Evolutionary conservation across 92 coral and sea anemone species (phyloP).

Genomic region (Virgularia gustaviana): DNA sequence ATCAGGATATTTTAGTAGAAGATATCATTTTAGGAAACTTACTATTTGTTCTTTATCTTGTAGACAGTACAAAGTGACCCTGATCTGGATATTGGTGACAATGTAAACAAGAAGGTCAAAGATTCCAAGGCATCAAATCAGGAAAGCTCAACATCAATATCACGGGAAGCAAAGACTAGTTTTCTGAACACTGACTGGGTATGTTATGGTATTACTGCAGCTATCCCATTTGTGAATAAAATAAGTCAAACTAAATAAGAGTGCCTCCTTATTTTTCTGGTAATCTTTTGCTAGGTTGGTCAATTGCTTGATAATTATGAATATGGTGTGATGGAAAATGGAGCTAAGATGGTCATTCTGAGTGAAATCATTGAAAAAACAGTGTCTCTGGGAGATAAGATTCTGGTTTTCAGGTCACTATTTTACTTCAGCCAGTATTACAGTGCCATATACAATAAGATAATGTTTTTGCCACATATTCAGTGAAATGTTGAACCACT

Average conservation of each 20-base stretch:
- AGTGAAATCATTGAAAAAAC: conserved; percentile 82
- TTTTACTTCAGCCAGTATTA: no score
- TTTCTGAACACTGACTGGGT: background rate
- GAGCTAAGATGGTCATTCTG: conserved; percentile 78
- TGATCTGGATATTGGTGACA: conserved; percentile 29
- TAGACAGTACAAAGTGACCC: conserved; percentile 33
- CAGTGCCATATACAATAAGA: no score
- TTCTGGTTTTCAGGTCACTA: conserved; percentile 90
- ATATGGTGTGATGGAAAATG: conserved; percentile 66
- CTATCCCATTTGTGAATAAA: background rate
- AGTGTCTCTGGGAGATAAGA: conserved; percentile 72
- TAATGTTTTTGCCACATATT: no score
- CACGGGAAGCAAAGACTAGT: background rate
- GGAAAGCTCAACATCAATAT: background rate
- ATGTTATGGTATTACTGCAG: no score
- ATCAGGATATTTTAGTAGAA: no score
- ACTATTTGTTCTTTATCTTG: background rate
- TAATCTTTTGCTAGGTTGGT: conserved; percentile 72
- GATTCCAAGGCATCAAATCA: background rate
- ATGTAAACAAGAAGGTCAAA: conserved; percentile 12
- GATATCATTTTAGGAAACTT: no score
- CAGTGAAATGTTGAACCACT: no score
- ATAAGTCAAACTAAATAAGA: background rate
- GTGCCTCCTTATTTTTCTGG: background rate
- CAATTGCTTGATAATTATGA: conserved; percentile 71